Conservation (phyloP, 2,113 vertebrate species). For the Passerina amoena region DNA sequence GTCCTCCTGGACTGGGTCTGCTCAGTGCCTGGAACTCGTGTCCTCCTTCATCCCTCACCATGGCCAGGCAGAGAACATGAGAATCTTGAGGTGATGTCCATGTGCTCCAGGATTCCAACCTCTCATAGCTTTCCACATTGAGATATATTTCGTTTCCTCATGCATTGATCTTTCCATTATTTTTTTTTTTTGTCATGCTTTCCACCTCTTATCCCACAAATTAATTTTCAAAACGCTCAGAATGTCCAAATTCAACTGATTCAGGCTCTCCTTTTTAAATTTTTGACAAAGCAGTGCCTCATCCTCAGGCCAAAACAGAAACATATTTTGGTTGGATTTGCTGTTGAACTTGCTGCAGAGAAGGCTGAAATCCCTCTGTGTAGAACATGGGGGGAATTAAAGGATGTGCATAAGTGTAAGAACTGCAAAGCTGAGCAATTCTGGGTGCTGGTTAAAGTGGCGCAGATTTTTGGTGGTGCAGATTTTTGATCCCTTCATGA, state of each 20-base stretch:
- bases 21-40: rapidly evolving
- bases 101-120: background rate
- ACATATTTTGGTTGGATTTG: background rate
- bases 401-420: rapidly evolving
- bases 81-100: rapidly evolving
- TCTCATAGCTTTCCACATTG: background rate
- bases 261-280: background rate
- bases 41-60: background rate
- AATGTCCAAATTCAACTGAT: background rate
- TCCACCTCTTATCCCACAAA: background rate
- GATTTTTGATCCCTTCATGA: background rate
- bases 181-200: background rate
- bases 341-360: background rate
- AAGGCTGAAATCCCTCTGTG: background rate
- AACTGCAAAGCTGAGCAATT: background rate
- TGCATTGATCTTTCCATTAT: background rate
- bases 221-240: background rate
- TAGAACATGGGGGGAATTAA: background rate
- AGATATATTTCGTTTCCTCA: background rate
- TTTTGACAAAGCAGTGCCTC: background rate
- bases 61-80: rapidly evolving
- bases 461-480: background rate
- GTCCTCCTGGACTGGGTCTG: background rate
- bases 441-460: background rate
- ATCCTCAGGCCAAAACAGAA: background rate